These are phyloP conservation scores for Intellagama lesueurii DNA, from an alignment of 2,797 vertebrate species.

Conservation along the genomic window DNA sequence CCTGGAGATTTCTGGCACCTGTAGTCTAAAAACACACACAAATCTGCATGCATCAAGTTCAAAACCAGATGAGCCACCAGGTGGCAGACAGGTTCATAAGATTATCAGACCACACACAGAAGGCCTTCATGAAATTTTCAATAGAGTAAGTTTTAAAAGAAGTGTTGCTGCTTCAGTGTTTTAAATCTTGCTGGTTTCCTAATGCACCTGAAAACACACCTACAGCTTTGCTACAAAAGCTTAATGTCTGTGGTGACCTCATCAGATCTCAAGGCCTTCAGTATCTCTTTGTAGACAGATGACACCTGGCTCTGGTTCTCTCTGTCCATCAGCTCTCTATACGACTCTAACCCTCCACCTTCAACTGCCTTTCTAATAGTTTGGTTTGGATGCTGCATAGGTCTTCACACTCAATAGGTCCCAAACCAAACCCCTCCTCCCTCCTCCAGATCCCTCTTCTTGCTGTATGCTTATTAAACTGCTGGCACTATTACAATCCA, in stretches of 20 bases:
- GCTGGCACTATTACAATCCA: not conserved
- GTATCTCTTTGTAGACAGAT: not conserved
- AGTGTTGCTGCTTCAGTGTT: not conserved
- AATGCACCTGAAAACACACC: not conserved
- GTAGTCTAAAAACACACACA: too few species aligned
- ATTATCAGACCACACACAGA: not conserved
- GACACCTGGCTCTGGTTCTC: not conserved
- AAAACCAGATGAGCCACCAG: slow-evolving; percentile 54
- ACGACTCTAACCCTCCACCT: not conserved
- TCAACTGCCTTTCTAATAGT: not conserved
- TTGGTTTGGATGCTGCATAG: not conserved
- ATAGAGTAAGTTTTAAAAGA: not conserved
- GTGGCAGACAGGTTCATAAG: slow-evolving; percentile 53
- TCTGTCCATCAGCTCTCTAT: not conserved
- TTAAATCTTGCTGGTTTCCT: not conserved
- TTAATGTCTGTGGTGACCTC: not conserved
- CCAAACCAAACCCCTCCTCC: not conserved
- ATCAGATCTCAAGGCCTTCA: not conserved
- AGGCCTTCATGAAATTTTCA: not conserved
- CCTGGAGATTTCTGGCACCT: too few species aligned
- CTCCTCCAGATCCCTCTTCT: not conserved
- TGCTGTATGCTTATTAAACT: not conserved
- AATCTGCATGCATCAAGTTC: too few species aligned
- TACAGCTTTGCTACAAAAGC: not conserved
- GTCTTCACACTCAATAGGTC: not conserved